Percentiles rank a stretch among this genome's conserved stretches.
phyloP scores from a whole-genome alignment of 2,113 vertebrate genomes.

The Hassar affinis region DNA sequence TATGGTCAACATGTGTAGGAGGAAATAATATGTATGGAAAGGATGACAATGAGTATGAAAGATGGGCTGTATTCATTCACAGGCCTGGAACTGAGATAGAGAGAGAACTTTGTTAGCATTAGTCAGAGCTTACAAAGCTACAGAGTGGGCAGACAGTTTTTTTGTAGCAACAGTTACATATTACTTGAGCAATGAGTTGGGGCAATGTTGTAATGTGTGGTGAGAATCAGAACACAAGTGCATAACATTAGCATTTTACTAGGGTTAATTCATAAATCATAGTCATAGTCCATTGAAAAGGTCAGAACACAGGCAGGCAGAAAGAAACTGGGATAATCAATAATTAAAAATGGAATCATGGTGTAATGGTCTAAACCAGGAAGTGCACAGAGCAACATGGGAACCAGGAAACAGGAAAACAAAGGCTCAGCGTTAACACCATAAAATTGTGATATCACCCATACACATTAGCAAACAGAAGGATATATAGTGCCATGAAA shows the following conservation, averaged over 20 bases:
- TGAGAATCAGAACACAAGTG: not conserved
- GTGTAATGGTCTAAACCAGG: not conserved
- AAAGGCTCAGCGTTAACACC: not conserved
- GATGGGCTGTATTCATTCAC: constrained; percentile 11
- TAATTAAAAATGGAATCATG: not conserved
- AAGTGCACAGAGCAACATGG: not conserved
- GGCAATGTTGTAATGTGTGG: not conserved
- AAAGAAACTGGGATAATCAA: not conserved
- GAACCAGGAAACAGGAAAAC: not conserved
- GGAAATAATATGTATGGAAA: constrained; percentile 27
- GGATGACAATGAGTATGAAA: constrained; percentile 35
- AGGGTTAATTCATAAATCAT: not conserved
- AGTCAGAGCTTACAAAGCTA: constrained; percentile 42
- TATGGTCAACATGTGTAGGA: constrained; percentile 41
- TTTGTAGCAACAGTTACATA: constrained; percentile 7
- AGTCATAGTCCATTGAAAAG: not conserved
- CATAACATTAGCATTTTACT: not conserved
- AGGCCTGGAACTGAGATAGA: constrained; percentile 14
- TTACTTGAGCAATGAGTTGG: not conserved
- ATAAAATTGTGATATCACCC: not conserved
- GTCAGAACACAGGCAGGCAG: not conserved
- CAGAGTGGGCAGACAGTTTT: constrained; percentile 1
- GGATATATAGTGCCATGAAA: no score
- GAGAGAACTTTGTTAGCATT: constrained; percentile 27
- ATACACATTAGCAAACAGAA: not conserved